Percentiles rank a stretch among this genome's conserved stretches.
These are phyloP conservation scores for Thripadectes ignobilis DNA, from an alignment of 2,797 vertebrate genomes.

Conservation along the genomic window DNA sequence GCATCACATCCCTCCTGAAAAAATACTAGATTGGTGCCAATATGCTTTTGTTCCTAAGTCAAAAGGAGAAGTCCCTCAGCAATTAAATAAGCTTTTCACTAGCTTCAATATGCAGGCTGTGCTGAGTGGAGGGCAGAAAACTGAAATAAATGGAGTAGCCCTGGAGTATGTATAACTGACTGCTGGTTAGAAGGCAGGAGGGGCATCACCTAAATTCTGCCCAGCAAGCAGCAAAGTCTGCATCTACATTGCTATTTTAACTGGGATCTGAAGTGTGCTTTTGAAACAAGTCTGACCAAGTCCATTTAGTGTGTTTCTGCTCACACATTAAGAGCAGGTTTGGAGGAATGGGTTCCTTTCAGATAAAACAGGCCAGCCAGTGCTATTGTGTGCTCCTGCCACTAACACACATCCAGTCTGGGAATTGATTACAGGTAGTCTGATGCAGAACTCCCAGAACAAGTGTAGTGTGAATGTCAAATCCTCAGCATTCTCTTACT, in stretches of 20 bases:
- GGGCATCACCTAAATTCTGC: neutral
- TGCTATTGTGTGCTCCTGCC: neutral
- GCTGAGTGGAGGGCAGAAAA: neutral
- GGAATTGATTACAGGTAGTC: neutral
- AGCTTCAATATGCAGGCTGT: neutral
- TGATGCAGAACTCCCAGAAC: neutral
- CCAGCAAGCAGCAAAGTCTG: neutral
- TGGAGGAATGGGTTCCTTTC: neutral
- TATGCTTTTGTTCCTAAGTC: neutral
- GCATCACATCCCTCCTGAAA: neutral
- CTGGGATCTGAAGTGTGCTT: neutral
- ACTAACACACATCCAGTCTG: neutral
- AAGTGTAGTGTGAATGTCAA: neutral
- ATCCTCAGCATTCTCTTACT: neutral
- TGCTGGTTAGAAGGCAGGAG: neutral
- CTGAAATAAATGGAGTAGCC: neutral
- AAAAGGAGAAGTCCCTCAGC: neutral
- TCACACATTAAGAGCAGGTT: neutral
- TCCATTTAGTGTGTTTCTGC: neutral
- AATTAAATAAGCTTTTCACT: neutral
- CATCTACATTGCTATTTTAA: neutral
- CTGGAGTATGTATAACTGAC: rapidly evolving
- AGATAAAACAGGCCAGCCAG: neutral
- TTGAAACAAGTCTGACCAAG: neutral
- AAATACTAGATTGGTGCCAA: neutral